Conservation (phyloP, 2,888 invertebrate genomes). For the Lordiphosa andalusiaca region DNA sequence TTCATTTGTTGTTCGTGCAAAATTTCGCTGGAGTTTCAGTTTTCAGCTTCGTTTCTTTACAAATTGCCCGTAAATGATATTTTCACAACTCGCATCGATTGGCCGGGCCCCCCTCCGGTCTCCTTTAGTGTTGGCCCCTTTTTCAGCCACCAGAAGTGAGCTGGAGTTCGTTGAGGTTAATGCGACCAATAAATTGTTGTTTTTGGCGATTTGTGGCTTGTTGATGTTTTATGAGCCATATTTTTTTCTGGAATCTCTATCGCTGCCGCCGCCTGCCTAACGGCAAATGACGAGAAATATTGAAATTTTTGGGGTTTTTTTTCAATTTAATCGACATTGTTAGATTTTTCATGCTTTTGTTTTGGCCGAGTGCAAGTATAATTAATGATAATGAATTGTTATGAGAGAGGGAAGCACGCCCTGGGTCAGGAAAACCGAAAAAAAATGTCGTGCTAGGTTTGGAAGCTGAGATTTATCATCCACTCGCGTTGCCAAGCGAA, state of each 20-base stretch:
- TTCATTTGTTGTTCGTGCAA: conserved; percentile 66
- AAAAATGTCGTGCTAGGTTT: conserved; percentile 59
- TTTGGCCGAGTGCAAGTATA: conserved; percentile 61
- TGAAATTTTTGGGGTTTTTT: conserved; percentile 52
- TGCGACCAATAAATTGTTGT: conserved; percentile 72
- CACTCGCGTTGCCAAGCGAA: conserved; percentile 45
- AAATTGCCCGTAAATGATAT: conserved; percentile 78
- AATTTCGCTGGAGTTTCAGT: conserved; percentile 54
- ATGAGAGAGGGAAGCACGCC: conserved; percentile 37
- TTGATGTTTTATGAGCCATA: conserved; percentile 66
- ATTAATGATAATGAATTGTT: conserved; percentile 76
- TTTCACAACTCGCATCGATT: conserved; percentile 77
- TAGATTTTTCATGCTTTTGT: conserved; percentile 61
- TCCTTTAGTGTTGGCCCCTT: conserved; percentile 1
- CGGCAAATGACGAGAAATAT: conserved; percentile 65
- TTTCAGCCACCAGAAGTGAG: conserved; percentile 20
- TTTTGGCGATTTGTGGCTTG: conserved; percentile 60
- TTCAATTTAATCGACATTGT: conserved; percentile 65
- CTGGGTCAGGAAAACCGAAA: conserved; percentile 15
- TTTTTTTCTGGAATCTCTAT: conserved; percentile 26
- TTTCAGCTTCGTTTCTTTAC: conserved; percentile 46
- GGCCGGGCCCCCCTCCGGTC: conserved; percentile 20
- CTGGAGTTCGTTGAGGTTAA: conserved; percentile 71
- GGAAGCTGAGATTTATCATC: too few species aligned
- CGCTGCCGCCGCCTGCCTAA: conserved; percentile 33